A percentile compares a stretch with the other conserved stretches of the same genome.
Evolutionary conservation across 2,113 vertebrate species (phyloP).

Genomic region (Ceratotherium simum): DNA sequence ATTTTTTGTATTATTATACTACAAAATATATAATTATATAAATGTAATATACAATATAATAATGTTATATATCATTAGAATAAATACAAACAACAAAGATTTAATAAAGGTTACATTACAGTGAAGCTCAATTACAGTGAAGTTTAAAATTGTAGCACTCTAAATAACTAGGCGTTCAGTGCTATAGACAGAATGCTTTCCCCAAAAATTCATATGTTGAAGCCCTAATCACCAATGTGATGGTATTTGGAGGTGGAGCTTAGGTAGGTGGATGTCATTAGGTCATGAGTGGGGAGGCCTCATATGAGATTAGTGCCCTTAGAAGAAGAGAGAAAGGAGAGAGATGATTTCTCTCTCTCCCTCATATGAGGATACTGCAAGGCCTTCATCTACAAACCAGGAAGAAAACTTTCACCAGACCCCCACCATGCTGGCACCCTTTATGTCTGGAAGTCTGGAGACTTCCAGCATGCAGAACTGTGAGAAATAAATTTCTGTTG

Average conservation of each 20-base stretch:
- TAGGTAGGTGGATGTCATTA: neutral
- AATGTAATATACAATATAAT: neutral
- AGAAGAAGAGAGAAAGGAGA: neutral
- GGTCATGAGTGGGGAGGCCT: neutral
- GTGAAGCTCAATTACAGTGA: neutral
- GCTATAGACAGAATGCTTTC: neutral
- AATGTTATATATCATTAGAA: neutral
- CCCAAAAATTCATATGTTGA: neutral
- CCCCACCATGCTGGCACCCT: neutral
- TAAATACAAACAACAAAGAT: neutral
- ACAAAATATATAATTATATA: neutral
- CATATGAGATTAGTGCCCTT: neutral
- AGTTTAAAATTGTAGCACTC: neutral
- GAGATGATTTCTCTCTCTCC: neutral
- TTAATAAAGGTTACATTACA: neutral
- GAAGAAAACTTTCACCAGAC: neutral
- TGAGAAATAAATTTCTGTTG: neutral
- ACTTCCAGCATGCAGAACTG: neutral
- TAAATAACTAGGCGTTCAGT: neutral
- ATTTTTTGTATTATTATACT: neutral
- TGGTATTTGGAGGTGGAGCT: neutral
- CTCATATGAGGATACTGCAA: neutral
- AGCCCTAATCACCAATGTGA: neutral
- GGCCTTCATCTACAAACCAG: neutral
- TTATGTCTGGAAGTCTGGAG: neutral